Percentiles rank a stretch among this genome's conserved stretches.
phyloP scores from a whole-genome alignment of 2,113 vertebrate species.

The Bos indicus region DNA sequence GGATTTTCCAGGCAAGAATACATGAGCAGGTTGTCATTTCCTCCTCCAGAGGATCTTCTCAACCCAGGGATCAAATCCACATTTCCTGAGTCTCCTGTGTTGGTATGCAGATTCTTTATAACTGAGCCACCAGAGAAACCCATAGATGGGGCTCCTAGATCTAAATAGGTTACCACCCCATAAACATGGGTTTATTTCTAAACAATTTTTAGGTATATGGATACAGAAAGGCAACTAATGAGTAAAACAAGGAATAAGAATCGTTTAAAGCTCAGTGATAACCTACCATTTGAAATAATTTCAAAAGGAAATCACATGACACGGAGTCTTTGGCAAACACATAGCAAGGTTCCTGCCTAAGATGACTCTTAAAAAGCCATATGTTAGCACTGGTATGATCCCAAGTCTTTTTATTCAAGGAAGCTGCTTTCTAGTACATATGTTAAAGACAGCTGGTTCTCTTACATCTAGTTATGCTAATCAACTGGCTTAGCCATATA shows the following conservation, averaged over 20 bases:
- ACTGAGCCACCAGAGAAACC: not conserved
- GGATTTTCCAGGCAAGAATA: not conserved
- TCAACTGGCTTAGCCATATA: conserved; percentile 47
- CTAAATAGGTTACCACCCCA: not conserved
- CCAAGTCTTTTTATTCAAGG: conserved; percentile 67
- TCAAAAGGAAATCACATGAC: conserved; percentile 49
- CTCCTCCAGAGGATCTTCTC: not conserved
- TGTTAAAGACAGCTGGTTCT: conserved; percentile 68
- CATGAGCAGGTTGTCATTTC: not conserved
- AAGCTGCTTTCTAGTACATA: conserved; percentile 69
- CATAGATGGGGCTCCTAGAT: not conserved
- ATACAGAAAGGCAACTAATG: conserved; percentile 18
- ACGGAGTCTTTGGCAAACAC: conserved; percentile 53
- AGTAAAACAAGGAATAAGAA: conserved; percentile 30
- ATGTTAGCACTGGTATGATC: conserved; percentile 65
- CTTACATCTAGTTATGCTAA: conserved; percentile 68
- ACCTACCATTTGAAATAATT: conserved; percentile 42
- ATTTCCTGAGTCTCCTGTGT: not conserved
- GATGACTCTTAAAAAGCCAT: conserved; percentile 58
- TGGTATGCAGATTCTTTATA: not conserved
- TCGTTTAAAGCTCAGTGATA: conserved; percentile 40
- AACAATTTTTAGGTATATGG: not conserved
- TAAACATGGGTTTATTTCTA: not conserved
- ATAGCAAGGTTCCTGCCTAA: conserved; percentile 45
- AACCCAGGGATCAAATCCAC: not conserved